These are phyloP conservation scores for Porites cylindrica DNA, from an alignment of 92 coral and sea anemone species.

Conservation along the genomic window DNA sequence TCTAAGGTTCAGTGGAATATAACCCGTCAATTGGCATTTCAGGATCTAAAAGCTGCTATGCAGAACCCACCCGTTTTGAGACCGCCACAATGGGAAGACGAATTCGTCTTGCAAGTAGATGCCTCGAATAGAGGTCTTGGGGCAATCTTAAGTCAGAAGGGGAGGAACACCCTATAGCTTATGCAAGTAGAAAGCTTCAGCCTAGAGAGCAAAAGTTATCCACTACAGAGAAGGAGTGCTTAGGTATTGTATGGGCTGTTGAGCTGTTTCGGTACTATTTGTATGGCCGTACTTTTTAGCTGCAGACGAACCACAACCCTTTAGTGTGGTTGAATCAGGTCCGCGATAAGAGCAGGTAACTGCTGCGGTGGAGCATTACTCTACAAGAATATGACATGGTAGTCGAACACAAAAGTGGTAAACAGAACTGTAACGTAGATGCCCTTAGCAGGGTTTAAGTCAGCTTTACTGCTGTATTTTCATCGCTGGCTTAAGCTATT, in stretches of 20 bases:
- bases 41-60: constrained; percentile 34
- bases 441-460: constrained; percentile 9
- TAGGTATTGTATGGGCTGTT: not conserved
- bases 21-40: constrained; percentile 14
- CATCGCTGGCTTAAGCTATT: not conserved
- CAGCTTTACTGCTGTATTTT: not conserved
- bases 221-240: constrained; percentile 56
- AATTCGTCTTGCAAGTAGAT: constrained; percentile 69
- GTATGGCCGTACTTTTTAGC: constrained; percentile 39
- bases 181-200: constrained; percentile 48
- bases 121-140: constrained; percentile 71
- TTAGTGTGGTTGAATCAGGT: constrained; percentile 28
- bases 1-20: constrained; percentile 14
- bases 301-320: constrained; percentile 53
- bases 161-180: constrained; percentile 59
- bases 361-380: constrained; percentile 35
- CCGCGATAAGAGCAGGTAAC: constrained; percentile 46
- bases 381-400: no score
- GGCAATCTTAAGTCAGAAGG: constrained; percentile 7
- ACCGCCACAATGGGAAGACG: constrained; percentile 57
- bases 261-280: constrained; percentile 42
- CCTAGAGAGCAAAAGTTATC: constrained; percentile 41
- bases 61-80: constrained; percentile 39
- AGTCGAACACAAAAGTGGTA: not conserved
- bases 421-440: constrained; percentile 10